Conservation (phyloP, 2,113 vertebrate genomes). For the Cynopterus brachyotis region DNA sequence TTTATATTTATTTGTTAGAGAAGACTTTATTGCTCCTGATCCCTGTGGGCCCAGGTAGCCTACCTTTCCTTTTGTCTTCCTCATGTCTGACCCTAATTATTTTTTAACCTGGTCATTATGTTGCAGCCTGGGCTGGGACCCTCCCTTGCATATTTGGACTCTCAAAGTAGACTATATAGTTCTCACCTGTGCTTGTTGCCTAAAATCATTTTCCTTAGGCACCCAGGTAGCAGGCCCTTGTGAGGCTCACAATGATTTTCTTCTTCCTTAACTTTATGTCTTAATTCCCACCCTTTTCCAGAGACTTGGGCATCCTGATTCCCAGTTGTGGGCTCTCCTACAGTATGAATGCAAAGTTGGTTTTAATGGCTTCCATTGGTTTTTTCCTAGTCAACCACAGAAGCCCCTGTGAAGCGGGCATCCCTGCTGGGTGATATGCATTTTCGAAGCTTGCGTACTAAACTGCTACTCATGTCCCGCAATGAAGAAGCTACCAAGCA, state of each 20-base stretch:
- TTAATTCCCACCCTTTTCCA: background rate
- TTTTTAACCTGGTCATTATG: background rate
- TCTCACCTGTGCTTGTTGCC: background rate
- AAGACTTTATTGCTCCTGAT: background rate
- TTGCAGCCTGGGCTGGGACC: background rate
- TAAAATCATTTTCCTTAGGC: background rate
- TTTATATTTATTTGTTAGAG: constrained; percentile 18
- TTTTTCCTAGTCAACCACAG: constrained; percentile 89
- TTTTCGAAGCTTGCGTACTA: constrained; percentile 94
- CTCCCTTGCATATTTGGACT: background rate
- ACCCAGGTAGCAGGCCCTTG: background rate
- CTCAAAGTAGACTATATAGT: background rate
- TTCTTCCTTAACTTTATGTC: constrained; percentile 2
- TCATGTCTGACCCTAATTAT: background rate
- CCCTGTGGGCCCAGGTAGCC: background rate
- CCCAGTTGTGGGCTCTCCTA: background rate
- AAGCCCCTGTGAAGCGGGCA: constrained; percentile 91
- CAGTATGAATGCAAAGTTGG: background rate
- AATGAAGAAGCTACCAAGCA: constrained; percentile 96
- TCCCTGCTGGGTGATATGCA: constrained; percentile 94
- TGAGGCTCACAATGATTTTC: background rate
- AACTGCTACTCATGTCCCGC: constrained; percentile 92
- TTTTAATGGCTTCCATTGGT: constrained; percentile 1
- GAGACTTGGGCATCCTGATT: background rate
- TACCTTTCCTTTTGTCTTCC: constrained; percentile 3